Base-by-base conservation (phyloP, 2,888 invertebrate species). In the Poecilus cupreus region DNA sequence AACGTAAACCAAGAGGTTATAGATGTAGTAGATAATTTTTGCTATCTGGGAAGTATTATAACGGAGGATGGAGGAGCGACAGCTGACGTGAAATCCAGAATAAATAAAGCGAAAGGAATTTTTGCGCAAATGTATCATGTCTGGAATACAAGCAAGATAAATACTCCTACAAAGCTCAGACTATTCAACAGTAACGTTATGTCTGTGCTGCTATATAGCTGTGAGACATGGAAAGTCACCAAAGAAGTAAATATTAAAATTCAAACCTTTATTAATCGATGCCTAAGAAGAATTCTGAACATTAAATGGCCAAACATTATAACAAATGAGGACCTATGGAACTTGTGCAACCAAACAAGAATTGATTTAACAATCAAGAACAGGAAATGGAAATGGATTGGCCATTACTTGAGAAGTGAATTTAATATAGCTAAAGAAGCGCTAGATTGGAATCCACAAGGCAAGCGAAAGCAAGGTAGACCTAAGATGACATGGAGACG, bases 51-150 rank as follows among this genome's bases (percentile, higher is more conserved):
- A 49, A 49, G 49, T 49, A 49, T 49, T 39, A 39, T 39, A 49
- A 49, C 49, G 18, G 49, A 49, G 49, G 49, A 49, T 49, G 49
- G 49, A 49, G 18, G 49, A 49, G 49, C 49, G 49, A 49, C 49
- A 16, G 49, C 49, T 16, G 49, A 49, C 49, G 49, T 49, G 49
- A 49, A 49, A 49, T 18, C 49, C 18, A 49, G 49, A 49, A 49
- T 49, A 18, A 49, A 49, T 49, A 49, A 18, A 18, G 49, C 49
- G 16, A 49, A 49, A 49, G 49, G 49, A 3, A 49, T 49, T 16
- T 49, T 49, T 49, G 49, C 49, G 18, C 49, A 49, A 49, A 49
- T 49, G 49, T 49, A 49, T 3, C 49, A 18, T 13, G 18, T 49
- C 49, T 13, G 49, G 49, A 49, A 49, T 18, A 16, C 49, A 49